Conservation (phyloP, 1,140 invertebrate species). For the Chelonus insularis region DNA sequence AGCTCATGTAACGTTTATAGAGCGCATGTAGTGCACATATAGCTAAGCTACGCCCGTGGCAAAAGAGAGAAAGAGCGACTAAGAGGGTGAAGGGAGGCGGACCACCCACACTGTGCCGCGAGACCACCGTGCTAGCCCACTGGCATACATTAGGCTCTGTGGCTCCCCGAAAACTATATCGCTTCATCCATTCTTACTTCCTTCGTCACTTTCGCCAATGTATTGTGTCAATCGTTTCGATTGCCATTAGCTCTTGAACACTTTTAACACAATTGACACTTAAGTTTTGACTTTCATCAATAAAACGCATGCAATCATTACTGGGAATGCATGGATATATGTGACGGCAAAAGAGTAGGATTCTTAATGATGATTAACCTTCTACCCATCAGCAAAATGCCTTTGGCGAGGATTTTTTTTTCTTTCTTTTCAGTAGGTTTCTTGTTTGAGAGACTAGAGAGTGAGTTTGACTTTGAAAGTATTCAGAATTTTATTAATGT, state of each 20-base stretch:
- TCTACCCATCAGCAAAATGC: background rate
- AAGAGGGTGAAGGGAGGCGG: slow-evolving; percentile 51
- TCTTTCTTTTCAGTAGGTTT: background rate
- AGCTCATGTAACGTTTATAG: background rate
- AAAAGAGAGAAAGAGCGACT: slow-evolving; percentile 25
- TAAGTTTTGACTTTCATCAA: background rate
- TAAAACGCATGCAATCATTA: background rate
- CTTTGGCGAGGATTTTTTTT: background rate
- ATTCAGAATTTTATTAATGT: no score
- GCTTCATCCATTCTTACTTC: slow-evolving; percentile 28
- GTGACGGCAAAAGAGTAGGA: no score
- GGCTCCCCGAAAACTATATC: slow-evolving; percentile 52
- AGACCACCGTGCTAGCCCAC: slow-evolving; percentile 60
- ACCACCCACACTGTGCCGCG: slow-evolving; percentile 58
- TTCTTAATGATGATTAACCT: slow-evolving; percentile 3
- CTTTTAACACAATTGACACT: background rate
- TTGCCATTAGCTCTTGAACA: background rate
- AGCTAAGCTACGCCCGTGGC: slow-evolving; percentile 8
- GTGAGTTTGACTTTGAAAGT: background rate
- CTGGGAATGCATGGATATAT: slow-evolving; percentile 5
- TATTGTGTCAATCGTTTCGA: slow-evolving; percentile 27
- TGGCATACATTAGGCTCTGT: slow-evolving; percentile 59
- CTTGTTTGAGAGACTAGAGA: background rate
- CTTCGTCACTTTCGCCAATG: slow-evolving; percentile 15
- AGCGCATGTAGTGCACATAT: background rate